A percentile compares a stretch with the other conserved stretches of the same genome.
These are phyloP conservation scores for Eumacrocentrus americanus DNA, from an alignment of 2,888 invertebrate species.

Conservation along the genomic window DNA sequence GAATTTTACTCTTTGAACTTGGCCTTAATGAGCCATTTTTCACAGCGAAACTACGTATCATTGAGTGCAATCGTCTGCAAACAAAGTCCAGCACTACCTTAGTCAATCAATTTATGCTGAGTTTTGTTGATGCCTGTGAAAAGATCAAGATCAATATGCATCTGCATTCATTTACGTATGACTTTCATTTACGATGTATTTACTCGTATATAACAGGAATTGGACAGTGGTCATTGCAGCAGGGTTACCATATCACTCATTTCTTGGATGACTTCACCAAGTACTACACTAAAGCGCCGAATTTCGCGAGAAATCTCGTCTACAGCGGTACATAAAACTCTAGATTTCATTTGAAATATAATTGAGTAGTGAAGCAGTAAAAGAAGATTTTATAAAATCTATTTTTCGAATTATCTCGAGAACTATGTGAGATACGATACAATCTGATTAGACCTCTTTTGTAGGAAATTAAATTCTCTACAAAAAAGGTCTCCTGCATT, in stretches of 20 bases:
- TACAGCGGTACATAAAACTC: conserved; percentile 72
- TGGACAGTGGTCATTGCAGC: conserved; percentile 63
- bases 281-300: conserved; percentile 79
- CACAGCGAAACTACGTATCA: conserved; percentile 70
- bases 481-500: too few relatives aligned
- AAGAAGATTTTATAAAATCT: too few relatives aligned
- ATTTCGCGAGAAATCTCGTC: conserved; percentile 76
- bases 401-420: too few relatives aligned
- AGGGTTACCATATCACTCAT: conserved; percentile 74
- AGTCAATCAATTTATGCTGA: conserved; percentile 68
- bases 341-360: too few relatives aligned
- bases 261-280: conserved; percentile 79
- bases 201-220: conserved; percentile 70
- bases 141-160: conserved; percentile 75
- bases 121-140: conserved; percentile 73
- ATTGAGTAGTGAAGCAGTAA: too few relatives aligned
- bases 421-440: too few relatives aligned
- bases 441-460: too few relatives aligned
- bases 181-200: conserved; percentile 75
- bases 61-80: conserved; percentile 70
- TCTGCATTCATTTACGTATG: conserved; percentile 78
- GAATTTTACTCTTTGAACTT: conserved; percentile 73
- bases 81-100: conserved; percentile 64
- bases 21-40: conserved; percentile 75
- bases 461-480: too few relatives aligned